Percentiles rank a stretch among this genome's conserved stretches.
Conservation (phyloP, 1,140 invertebrate genomes). For the Listronotus bonariensis region DNA sequence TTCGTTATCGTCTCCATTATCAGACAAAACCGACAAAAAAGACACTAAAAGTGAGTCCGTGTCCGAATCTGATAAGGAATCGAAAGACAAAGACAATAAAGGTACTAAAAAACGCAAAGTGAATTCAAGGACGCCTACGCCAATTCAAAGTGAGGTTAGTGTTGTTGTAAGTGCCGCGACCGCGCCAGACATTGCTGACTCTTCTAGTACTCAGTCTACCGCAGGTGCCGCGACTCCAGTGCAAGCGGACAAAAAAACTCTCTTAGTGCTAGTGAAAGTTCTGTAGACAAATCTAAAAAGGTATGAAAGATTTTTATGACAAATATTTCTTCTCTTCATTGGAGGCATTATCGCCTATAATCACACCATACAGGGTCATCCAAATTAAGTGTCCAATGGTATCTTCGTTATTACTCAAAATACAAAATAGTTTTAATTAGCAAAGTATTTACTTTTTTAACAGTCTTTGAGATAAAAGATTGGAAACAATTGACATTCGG, state of each 20-base stretch:
- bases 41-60: slow-evolving; percentile 49
- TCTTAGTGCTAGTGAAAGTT: slow-evolving; percentile 35
- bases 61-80: slow-evolving; percentile 28
- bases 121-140: slow-evolving; percentile 54
- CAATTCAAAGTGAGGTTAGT: slow-evolving; percentile 46
- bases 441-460: too few species aligned
- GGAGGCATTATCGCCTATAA: too few species aligned
- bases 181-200: slow-evolving; percentile 27
- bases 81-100: slow-evolving; percentile 42
- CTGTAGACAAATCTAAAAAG: slow-evolving; percentile 50
- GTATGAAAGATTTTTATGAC: too few species aligned
- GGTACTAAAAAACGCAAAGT: slow-evolving; percentile 45
- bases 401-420: too few species aligned
- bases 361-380: too few species aligned
- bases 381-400: too few species aligned
- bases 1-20: not conserved
- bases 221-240: slow-evolving; percentile 16
- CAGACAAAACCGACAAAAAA: slow-evolving; percentile 50
- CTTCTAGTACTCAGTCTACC: slow-evolving; percentile 27
- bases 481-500: too few species aligned
- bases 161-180: slow-evolving; percentile 38
- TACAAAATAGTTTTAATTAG: too few species aligned
- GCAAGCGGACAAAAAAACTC: slow-evolving; percentile 35
- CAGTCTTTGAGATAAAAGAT: too few species aligned
- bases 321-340: too few species aligned